Base-by-base conservation (phyloP, 2,113 vertebrate genomes). In the Colinus virginianus region DNA sequence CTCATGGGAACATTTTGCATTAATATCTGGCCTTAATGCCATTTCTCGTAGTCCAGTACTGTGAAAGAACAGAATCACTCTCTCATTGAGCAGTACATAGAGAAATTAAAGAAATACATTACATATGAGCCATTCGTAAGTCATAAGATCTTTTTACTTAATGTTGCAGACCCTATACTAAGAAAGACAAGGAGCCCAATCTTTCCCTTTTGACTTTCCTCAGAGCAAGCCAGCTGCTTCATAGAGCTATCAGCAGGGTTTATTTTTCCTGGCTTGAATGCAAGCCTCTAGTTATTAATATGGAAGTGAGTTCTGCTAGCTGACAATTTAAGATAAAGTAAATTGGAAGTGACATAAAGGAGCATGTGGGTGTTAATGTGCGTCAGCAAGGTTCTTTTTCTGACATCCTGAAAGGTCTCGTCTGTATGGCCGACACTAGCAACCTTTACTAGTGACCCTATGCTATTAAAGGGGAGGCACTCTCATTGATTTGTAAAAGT, bases 291-390 rank as follows among this genome's bases (percentile, higher is more conserved):
- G 95, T 97, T 98, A 97, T 97, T 98, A 97, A 97, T 97, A 97
- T 95, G 92, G 93, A 94, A 61, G 62, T 90, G 84, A 96, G 93
- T 94, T 95, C 94, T 97, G 91, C 92, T 97, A 95, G 96, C 97
- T 98, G 98, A 98, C 97, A 98, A 97, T 97, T 97, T 97, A 97
- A 97, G 92, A 96, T 97, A 97, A 98, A 97, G 93, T 96, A 97
- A 98, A 98, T 97, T 97, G 92, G 72, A 98, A 96, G 90, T 97
- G 98, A 97, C 97, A 97, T 94, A 95, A 96, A 97, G 92, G 94
- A 96, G 95, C 14, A 2, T 94, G 95, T 97, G 97, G 96, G 95
- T 97, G 97, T 97, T 97, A 97, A 97, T 96, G 91, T 97, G 91
- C 76, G 1, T 97, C 97, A 97, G 94, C 14, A 5, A 94, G 89